Conservation (phyloP, 2,797 vertebrate species). For the Threskiornis aethiopicus region DNA sequence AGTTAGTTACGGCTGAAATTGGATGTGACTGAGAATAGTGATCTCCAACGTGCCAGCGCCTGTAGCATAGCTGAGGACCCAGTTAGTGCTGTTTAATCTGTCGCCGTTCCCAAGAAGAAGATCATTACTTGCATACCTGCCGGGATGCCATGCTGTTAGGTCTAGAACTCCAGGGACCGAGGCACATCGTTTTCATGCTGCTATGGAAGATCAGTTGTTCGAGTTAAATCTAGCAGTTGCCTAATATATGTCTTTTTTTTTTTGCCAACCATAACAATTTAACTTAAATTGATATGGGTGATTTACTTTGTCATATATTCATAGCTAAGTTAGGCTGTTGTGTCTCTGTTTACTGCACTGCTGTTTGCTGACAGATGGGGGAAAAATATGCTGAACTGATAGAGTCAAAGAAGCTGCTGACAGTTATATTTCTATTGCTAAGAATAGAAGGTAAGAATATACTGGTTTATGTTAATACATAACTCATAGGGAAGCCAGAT, state of each 20-base stretch:
- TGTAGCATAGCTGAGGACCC: background rate
- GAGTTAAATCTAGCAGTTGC: background rate
- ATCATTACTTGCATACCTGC: background rate
- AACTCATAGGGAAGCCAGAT: background rate
- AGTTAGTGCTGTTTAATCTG: background rate
- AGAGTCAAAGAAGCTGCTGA: background rate
- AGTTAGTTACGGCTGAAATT: background rate
- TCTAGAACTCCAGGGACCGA: background rate
- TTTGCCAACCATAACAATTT: background rate
- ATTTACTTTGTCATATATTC: background rate
- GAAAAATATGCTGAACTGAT: background rate
- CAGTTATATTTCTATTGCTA: background rate
- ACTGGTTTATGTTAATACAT: background rate
- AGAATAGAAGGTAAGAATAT: background rate
- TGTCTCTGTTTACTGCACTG: background rate
- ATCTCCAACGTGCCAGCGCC: background rate
- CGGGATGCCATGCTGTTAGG: background rate
- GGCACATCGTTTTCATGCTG: background rate
- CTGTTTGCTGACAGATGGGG: background rate
- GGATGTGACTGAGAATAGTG: rapidly evolving
- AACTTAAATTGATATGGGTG: background rate
- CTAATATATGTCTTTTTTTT: background rate
- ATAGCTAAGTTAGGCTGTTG: background rate
- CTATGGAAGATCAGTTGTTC: background rate
- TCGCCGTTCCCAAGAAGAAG: background rate